These are phyloP conservation scores for Pomacea maculata DNA, from an alignment of 1,140 invertebrate species.

Conservation along the genomic window DNA sequence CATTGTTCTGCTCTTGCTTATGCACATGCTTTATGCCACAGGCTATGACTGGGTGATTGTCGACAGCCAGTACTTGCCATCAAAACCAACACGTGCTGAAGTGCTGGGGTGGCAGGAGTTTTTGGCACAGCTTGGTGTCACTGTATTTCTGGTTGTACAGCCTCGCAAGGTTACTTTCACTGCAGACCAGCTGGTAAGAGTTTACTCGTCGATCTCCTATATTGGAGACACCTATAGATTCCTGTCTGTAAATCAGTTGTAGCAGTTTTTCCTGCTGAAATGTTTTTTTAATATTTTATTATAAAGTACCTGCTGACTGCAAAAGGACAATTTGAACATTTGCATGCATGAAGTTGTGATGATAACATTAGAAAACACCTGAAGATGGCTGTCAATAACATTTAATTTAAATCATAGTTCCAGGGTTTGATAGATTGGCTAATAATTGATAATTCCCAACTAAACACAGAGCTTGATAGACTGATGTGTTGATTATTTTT, in stretches of 20 bases:
- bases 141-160: constrained; percentile 46
- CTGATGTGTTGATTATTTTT: too few relatives aligned
- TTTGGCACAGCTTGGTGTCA: constrained; percentile 53
- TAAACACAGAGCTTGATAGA: neutral
- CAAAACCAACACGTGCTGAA: constrained; percentile 14
- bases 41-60: constrained; percentile 59
- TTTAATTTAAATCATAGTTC: too few relatives aligned
- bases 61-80: constrained; percentile 47
- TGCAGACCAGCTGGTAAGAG: constrained; percentile 1
- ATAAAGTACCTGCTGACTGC: too few relatives aligned
- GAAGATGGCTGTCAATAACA: too few relatives aligned
- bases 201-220: too few relatives aligned
- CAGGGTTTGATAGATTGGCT: neutral
- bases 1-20: neutral
- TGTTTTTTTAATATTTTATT: too few relatives aligned
- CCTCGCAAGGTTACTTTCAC: constrained; percentile 1
- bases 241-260: too few relatives aligned
- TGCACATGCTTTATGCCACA: constrained; percentile 24
- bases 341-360: too few relatives aligned
- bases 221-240: too few relatives aligned
- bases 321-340: too few relatives aligned
- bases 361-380: too few relatives aligned
- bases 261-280: too few relatives aligned
- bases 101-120: constrained; percentile 51
- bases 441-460: neutral